Base-by-base conservation (phyloP, 1,140 invertebrate species). In the Lamellibrachia luymesi region DNA sequence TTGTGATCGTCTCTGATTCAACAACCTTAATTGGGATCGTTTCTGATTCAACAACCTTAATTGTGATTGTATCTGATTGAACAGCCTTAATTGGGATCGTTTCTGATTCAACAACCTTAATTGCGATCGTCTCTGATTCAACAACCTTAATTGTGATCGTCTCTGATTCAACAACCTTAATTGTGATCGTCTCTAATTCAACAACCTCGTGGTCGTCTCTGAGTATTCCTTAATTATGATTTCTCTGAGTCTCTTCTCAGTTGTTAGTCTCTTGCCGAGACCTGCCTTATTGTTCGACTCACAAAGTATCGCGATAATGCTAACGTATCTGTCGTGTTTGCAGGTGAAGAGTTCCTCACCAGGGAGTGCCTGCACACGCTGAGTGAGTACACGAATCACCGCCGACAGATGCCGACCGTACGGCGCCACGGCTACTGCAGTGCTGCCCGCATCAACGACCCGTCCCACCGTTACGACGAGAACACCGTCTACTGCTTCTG, bases 401-500 rank as follows among this genome's bases (percentile, higher is more conserved):
- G 96, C 22, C 94, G 95, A 50, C 93, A 94, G 91, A 95, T 96
- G 95, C 96, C 96, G 13, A 94, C 95, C n/a, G 93, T 96, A 2
- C 95, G 95, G 93, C 95, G 96, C 27, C 96, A 96, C 94, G 95
- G 95, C 64, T 96, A 96, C 94, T 96, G 96, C 93, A 93, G 94
- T 50, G 95, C 95, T 1, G 95, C 95, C 4, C 94, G 96, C 13
- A 96, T 95, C 90, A 95, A 96, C 92, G 95, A 96, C 92, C 95
- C 95, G 25, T 94, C 91, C 91, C 95, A 95, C 91, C 95, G 95
- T 2, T 92, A 94, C 5, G 94, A 96, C 93, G 52, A 92, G 10
- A 93, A 94, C 6, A 95, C 95, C 5, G 93, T 93, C 50, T 96
- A 96, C 94, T 96, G 96, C 93, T 96, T 96, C 94, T 96, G 96